Evolutionary conservation across 2,888 invertebrate species (phyloP).

Genomic region (Philhelius pedissequus): DNA sequence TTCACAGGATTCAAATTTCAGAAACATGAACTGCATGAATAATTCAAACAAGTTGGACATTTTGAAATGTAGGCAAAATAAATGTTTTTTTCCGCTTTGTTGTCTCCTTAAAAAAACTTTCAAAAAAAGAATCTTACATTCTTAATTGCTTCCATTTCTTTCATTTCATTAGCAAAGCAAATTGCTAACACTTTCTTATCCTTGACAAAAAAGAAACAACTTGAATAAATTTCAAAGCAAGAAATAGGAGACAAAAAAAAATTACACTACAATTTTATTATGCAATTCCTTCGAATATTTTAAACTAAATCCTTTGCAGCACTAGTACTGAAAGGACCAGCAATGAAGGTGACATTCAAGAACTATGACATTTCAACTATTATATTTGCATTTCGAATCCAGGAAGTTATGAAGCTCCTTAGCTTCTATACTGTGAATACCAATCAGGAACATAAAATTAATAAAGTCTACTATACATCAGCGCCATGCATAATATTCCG

Average conservation of each 20-base stretch:
- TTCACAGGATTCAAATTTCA: too few species aligned
- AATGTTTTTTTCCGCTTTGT: background rate
- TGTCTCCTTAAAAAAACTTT: background rate
- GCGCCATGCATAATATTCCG: background rate
- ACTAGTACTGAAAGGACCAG: background rate
- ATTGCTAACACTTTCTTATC: slow-evolving; percentile 16
- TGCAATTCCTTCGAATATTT: slow-evolving; percentile 13
- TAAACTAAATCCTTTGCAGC: background rate
- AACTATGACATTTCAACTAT: slow-evolving; percentile 22
- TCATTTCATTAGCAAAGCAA: slow-evolving; percentile 38
- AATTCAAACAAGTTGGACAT: too few species aligned
- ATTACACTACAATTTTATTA: slow-evolving; percentile 8
- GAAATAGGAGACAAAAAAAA: background rate
- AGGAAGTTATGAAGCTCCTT: background rate
- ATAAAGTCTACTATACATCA: background rate
- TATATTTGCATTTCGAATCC: slow-evolving; percentile 18
- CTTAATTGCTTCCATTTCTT: slow-evolving; percentile 25
- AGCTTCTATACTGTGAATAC: slow-evolving; percentile 8
- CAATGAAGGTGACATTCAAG: background rate
- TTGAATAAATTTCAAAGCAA: background rate
- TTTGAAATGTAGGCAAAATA: too few species aligned
- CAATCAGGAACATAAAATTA: slow-evolving; percentile 25
- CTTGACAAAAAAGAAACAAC: background rate
- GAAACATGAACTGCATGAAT: too few species aligned
- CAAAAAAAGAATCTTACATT: background rate